phyloP scores from a whole-genome alignment of 1,140 invertebrate genomes.

The Drosophila aff. region DNA sequence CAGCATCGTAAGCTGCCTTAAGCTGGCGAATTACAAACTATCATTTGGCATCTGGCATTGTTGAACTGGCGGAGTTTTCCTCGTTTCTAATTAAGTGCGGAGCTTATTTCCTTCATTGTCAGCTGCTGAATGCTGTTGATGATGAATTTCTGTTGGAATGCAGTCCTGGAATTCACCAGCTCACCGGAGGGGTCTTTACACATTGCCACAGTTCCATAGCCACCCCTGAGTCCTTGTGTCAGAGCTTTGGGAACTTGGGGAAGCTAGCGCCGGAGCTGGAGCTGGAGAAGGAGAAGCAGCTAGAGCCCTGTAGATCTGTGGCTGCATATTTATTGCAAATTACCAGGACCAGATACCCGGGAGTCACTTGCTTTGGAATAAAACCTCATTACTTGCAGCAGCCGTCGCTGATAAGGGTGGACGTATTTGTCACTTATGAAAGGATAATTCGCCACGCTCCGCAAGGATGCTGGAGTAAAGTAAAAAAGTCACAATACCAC shows the following conservation, averaged over 20 bases:
- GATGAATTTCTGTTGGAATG: constrained; percentile 39
- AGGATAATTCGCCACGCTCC: constrained; percentile 78
- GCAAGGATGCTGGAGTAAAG: constrained; percentile 31
- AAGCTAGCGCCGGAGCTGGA: neutral
- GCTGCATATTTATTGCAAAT: constrained; percentile 82
- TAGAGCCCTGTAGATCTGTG: constrained; percentile 5
- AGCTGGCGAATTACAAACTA: constrained; percentile 21
- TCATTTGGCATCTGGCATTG: constrained; percentile 22
- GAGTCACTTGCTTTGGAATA: constrained; percentile 54
- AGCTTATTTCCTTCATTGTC: constrained; percentile 20
- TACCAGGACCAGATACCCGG: constrained; percentile 43
- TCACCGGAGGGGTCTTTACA: neutral
- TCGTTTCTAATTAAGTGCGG: constrained; percentile 37
- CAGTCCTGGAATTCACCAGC: constrained; percentile 12
- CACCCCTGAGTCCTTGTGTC: constrained; percentile 4
- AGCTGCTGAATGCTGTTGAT: constrained; percentile 7
- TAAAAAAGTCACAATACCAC: constrained; percentile 26
- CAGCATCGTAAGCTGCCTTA: neutral
- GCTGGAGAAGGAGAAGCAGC: neutral
- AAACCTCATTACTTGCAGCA: constrained; percentile 81
- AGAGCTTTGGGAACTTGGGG: neutral
- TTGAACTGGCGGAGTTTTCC: constrained; percentile 5
- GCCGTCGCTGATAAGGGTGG: constrained; percentile 67
- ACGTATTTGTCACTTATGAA: constrained; percentile 80
- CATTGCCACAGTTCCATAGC: neutral